Conservation (phyloP, 2,888 invertebrate species). For the Globia sparganii region DNA sequence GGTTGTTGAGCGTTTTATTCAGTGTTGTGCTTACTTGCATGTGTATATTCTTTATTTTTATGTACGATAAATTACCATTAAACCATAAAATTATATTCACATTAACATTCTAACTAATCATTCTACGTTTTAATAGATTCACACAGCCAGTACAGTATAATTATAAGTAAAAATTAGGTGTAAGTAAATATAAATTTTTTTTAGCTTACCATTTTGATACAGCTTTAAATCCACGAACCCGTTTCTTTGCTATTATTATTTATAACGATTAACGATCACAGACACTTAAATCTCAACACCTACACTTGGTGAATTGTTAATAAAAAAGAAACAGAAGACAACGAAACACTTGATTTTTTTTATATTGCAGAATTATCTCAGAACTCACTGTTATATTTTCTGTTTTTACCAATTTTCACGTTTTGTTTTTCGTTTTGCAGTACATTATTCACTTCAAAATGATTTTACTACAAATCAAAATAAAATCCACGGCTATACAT, state of each 20-base stretch:
- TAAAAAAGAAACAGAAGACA: slow-evolving; percentile 29
- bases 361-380: slow-evolving; percentile 30
- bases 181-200: background rate
- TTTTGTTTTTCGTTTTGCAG: slow-evolving; percentile 23
- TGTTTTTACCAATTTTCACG: slow-evolving; percentile 36
- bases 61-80: background rate
- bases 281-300: slow-evolving; percentile 54
- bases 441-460: slow-evolving; percentile 16
- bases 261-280: slow-evolving; percentile 51
- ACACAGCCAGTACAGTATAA: background rate
- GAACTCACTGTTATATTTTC: slow-evolving; percentile 15
- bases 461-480: slow-evolving; percentile 42
- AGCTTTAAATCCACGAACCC: slow-evolving; percentile 43
- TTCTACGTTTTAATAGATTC: background rate
- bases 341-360: slow-evolving; percentile 25
- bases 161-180: background rate
- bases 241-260: slow-evolving; percentile 23
- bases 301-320: slow-evolving; percentile 46
- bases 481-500: slow-evolving; percentile 50
- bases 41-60: background rate
- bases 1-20: slow-evolving; percentile 1
- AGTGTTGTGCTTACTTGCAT: background rate
- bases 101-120: background rate
- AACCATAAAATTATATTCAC: slow-evolving; percentile 2
- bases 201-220: slow-evolving; percentile 50